Evolutionary conservation across 2,888 invertebrate species (phyloP).

Genomic region (Volucella inanis): DNA sequence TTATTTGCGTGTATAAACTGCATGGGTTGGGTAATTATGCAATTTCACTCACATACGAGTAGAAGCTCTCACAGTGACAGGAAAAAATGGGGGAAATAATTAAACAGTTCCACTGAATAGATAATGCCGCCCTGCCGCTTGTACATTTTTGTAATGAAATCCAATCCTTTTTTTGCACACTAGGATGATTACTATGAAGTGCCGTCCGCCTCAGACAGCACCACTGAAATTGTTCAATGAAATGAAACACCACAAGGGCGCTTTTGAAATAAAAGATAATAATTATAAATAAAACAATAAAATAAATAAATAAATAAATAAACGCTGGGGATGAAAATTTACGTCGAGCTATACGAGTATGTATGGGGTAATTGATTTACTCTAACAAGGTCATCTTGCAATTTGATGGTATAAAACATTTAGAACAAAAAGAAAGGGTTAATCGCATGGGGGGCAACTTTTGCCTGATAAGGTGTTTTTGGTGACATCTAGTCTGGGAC

Average conservation of each 20-base stretch:
- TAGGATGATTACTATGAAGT: constrained; percentile 36
- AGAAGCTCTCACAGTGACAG: neutral
- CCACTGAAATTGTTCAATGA: constrained; percentile 46
- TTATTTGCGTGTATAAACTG: too few relatives aligned
- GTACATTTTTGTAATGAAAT: constrained; percentile 43
- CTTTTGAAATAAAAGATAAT: neutral
- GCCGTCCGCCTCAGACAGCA: constrained; percentile 9
- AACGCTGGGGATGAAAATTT: constrained; percentile 4
- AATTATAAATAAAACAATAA: neutral
- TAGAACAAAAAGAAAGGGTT: neutral
- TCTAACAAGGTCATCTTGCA: constrained; percentile 38
- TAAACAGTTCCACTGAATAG: constrained; percentile 57
- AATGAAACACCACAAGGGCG: constrained; percentile 53
- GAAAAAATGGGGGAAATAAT: constrained; percentile 24
- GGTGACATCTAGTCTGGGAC: too few relatives aligned
- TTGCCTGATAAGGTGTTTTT: neutral
- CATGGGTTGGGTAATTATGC: constrained; percentile 14
- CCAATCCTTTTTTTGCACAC: constrained; percentile 61
- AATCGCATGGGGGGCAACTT: neutral
- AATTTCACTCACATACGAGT: constrained; percentile 11
- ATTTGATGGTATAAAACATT: constrained; percentile 20
- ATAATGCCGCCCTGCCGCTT: constrained; percentile 12
- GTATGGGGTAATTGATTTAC: constrained; percentile 18
- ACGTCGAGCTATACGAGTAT: neutral
- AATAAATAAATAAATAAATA: constrained; percentile 11